phyloP scores from a whole-genome alignment of 2,113 vertebrate species.

The Sander lucioperca region DNA sequence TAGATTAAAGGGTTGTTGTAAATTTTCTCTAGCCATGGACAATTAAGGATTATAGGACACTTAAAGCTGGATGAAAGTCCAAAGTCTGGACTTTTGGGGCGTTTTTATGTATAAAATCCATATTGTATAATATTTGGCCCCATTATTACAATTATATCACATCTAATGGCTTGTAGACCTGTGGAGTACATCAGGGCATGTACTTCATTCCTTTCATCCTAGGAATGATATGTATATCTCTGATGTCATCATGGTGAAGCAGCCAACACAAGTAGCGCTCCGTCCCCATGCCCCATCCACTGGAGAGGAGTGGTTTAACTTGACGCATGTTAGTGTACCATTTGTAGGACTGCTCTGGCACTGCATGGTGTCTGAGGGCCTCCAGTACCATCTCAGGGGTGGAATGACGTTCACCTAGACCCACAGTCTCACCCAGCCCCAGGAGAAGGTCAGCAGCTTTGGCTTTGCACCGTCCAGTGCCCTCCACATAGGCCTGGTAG shows the following conservation, averaged over 20 bases:
- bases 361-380: slow-evolving; percentile 81
- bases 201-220: slow-evolving; percentile 84
- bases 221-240: slow-evolving; percentile 86
- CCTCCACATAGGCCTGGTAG: slow-evolving; percentile 85
- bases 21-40: not conserved
- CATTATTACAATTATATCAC: slow-evolving; percentile 6
- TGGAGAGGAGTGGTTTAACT: slow-evolving; percentile 80
- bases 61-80: not conserved
- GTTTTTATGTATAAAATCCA: not conserved
- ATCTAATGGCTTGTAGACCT: not conserved
- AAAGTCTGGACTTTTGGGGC: not conserved
- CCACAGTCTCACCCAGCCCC: slow-evolving; percentile 86
- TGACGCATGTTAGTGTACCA: slow-evolving; percentile 86
- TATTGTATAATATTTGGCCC: not conserved
- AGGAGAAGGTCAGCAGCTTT: slow-evolving; percentile 86
- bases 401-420: slow-evolving; percentile 85
- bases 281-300: slow-evolving; percentile 88
- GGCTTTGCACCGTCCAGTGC: slow-evolving; percentile 78
- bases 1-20: not conserved
- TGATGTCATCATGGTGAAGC: slow-evolving; percentile 83
- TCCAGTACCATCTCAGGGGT: slow-evolving; percentile 80
- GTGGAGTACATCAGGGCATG: slow-evolving; percentile 76
- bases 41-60: not conserved
- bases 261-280: slow-evolving; percentile 87
- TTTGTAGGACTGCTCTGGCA: slow-evolving; percentile 82